Evolutionary conservation across 2,888 invertebrate species (phyloP).

Genomic region (Hoplodrina ambigua): DNA sequence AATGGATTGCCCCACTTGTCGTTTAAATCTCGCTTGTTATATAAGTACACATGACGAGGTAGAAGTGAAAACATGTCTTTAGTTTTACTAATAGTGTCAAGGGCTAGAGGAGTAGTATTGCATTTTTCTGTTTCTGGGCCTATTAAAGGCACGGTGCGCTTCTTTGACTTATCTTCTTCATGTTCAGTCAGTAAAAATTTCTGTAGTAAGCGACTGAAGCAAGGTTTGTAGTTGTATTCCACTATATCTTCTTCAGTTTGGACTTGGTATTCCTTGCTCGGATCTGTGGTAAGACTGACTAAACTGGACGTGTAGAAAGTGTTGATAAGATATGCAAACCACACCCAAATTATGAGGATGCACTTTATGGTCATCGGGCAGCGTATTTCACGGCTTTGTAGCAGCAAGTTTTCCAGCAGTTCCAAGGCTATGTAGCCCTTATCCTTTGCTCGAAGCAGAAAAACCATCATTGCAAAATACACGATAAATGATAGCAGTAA

Average conservation of each 20-base stretch:
- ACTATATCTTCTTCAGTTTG: conserved; percentile 67
- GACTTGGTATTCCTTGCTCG: conserved; percentile 71
- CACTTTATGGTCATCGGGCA: conserved; percentile 56
- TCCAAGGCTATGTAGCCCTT: conserved; percentile 64
- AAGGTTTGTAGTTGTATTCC: conserved; percentile 69
- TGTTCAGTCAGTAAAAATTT: conserved; percentile 44
- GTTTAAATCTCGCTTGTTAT: conserved; percentile 40
- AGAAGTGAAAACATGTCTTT: conserved; percentile 39
- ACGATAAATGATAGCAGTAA: conserved; percentile 62
- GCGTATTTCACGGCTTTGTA: conserved; percentile 62
- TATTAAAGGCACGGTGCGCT: not conserved
- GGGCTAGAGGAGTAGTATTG: conserved; percentile 23
- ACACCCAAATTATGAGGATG: conserved; percentile 70
- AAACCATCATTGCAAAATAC: conserved; percentile 64
- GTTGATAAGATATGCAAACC: conserved; percentile 73
- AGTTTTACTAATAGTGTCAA: conserved; percentile 40
- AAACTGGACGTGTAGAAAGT: conserved; percentile 72
- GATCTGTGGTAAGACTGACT: conserved; percentile 71
- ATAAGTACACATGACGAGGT: conserved; percentile 38
- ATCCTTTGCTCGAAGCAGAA: conserved; percentile 59
- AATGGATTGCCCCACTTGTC: conserved; percentile 53
- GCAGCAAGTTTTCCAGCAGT: conserved; percentile 69
- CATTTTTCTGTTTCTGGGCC: conserved; percentile 41
- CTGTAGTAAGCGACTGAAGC: conserved; percentile 70
- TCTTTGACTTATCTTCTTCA: not conserved